A percentile compares a stretch with the other conserved stretches of the same genome.
Conservation (phyloP, 1,140 invertebrate genomes). For the Melipona quadrifasciata region DNA sequence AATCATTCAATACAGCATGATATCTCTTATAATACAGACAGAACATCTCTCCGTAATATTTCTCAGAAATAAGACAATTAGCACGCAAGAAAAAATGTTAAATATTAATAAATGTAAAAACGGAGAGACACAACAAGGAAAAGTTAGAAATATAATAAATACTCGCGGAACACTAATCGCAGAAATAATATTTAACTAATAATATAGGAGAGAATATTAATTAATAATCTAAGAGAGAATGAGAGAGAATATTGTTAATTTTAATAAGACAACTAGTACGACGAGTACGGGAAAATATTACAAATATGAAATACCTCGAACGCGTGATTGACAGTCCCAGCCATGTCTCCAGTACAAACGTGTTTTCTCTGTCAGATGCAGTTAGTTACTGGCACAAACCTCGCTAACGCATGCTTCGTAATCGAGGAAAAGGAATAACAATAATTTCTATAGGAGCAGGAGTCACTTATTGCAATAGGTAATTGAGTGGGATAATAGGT, state of each 20-base stretch:
- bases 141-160: too few species aligned
- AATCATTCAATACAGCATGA: background rate
- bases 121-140: too few species aligned
- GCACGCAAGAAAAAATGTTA: too few species aligned
- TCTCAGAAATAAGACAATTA: too few species aligned
- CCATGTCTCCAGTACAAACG: slow-evolving; percentile 38
- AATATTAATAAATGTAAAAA: too few species aligned
- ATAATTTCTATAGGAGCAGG: background rate
- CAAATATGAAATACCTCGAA: slow-evolving; percentile 57
- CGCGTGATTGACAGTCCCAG: slow-evolving; percentile 39
- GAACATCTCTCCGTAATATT: background rate
- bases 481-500: too few species aligned
- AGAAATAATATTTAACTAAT: too few species aligned
- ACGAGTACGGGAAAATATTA: background rate
- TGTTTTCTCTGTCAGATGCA: slow-evolving; percentile 8
- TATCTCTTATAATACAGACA: background rate
- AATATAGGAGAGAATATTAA: too few species aligned
- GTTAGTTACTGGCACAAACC: slow-evolving; percentile 15
- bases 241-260: background rate
- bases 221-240: too few species aligned
- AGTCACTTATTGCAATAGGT: background rate
- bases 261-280: background rate
- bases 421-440: background rate
- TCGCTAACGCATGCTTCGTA: background rate
- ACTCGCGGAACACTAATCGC: too few species aligned